Evolutionary conservation across 2,113 vertebrate genomes (phyloP).

Genomic region (Typhlomys cinereus): DNA sequence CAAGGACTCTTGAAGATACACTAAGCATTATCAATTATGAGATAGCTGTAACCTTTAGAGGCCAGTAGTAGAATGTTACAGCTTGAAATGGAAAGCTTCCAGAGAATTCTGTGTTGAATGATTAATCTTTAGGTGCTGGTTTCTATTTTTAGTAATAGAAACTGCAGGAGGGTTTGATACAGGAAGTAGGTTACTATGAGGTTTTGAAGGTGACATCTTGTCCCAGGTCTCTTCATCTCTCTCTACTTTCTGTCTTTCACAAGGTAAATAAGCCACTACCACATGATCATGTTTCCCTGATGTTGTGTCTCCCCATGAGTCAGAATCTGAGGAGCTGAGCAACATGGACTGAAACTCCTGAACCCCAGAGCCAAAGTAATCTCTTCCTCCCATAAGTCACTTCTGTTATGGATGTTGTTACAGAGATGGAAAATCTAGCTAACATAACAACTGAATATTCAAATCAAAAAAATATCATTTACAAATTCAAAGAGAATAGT

Average conservation of each 20-base stretch:
- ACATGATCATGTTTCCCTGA: no score
- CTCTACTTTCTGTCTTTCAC: not conserved
- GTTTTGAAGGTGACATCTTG: not conserved
- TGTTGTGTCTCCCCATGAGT: not conserved
- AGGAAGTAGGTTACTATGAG: not conserved
- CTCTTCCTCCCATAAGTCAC: not conserved
- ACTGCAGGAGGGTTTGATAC: not conserved
- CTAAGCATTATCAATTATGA: not conserved
- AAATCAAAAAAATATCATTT: not conserved
- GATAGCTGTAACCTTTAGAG: not conserved
- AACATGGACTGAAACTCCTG: not conserved
- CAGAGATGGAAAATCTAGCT: not conserved
- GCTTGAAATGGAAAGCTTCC: not conserved
- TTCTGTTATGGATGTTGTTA: not conserved
- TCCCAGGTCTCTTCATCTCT: not conserved
- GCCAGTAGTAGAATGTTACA: not conserved
- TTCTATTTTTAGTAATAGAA: not conserved
- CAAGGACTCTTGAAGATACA: not conserved
- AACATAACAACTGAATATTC: not conserved
- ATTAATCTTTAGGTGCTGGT: not conserved
- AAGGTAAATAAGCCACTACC: accelerated
- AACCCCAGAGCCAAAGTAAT: not conserved
- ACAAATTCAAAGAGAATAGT: not conserved
- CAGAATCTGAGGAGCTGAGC: not conserved
- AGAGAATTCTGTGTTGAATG: not conserved